Evolutionary conservation across 2,797 vertebrate species (phyloP), one percentile per base, ranked within the genome.

Genomic region (Crypturellus tataupa): DNA sequence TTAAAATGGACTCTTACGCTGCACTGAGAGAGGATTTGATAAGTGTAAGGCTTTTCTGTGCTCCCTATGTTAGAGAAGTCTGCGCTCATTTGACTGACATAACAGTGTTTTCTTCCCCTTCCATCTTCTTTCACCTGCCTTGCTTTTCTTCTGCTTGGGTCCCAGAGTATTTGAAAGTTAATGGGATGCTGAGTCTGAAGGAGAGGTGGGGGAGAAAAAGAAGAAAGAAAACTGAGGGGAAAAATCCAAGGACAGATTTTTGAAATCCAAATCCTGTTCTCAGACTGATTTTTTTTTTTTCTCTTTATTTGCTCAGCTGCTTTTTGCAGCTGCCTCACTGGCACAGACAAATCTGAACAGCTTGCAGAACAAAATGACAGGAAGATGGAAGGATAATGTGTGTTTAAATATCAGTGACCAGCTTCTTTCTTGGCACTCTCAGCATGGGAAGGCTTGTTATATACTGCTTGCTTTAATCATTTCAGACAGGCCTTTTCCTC

Each of bases 321-420:
- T 94, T 92, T 87, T 86, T 78, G 75, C 69, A 79, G 64, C 42
- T 3, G 2, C 76, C 70, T 89, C 58, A 82, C 87, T 72, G 84
- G 77, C 73, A 55, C 51, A 91, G 88, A 92, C 87, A 94, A 96
- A 90, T 91, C 87, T 80, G 88, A 97, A 84, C 95, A 96, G 94
- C 82, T 97, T 92, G 89, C 65, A 76, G 94, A 97, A 89, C 90
- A 89, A 95, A 96, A 94, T 96, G 94, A 97, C 94, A 97, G 91
- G 95, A 96, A 96, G 94, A 92, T 95, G 93, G 95, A 96, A 96
- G 91, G 83, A 96, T 96, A 95, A 97, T 96, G 51, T 94, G 93
- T 94, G 94, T 91, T 97, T 96, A 96, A 95, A 96, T 96, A 96
- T 94, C 94, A 94, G 92, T 94, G 94, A 92, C 95, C 89, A 89